Percentiles rank a stretch among this genome's conserved stretches.
phyloP scores from a whole-genome alignment of 2,797 vertebrate genomes.

The Fistularia commersonii region DNA sequence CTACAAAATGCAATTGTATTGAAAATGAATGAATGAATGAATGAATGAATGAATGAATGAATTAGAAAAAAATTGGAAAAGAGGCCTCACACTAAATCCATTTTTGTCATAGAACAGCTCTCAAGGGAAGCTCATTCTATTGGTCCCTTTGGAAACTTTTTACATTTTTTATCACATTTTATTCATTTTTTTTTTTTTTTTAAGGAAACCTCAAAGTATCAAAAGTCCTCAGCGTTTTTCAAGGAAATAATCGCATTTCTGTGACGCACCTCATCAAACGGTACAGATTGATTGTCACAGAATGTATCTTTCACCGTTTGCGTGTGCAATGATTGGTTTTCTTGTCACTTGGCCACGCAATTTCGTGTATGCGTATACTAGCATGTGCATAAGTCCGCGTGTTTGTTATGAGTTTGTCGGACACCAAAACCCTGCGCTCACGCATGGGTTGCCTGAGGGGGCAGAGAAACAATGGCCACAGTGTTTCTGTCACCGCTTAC shows the following conservation, averaged over 20 bases:
- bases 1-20: no score
- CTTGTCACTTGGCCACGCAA: not conserved
- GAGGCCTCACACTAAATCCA: no score
- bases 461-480: conserved; percentile 69
- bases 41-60: no score
- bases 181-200: not conserved
- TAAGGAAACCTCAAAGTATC: not conserved
- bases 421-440: conserved; percentile 56
- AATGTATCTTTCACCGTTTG: not conserved
- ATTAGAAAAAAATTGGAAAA: no score
- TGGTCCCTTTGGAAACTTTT: no score
- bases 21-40: no score
- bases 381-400: conserved; percentile 12
- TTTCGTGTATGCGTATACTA: not conserved
- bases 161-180: no score
- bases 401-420: conserved; percentile 4
- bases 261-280: no score
- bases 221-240: no score
- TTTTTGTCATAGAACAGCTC: no score
- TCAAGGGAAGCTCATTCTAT: no score
- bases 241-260: no score
- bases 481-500: conserved; percentile 71
- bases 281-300: not conserved
- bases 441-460: conserved; percentile 60
- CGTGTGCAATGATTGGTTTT: not conserved